Evolutionary conservation across 2,797 vertebrate genomes (phyloP), one percentile per base, ranked within the genome.

Genomic region (Gymnothorax javanicus): DNA sequence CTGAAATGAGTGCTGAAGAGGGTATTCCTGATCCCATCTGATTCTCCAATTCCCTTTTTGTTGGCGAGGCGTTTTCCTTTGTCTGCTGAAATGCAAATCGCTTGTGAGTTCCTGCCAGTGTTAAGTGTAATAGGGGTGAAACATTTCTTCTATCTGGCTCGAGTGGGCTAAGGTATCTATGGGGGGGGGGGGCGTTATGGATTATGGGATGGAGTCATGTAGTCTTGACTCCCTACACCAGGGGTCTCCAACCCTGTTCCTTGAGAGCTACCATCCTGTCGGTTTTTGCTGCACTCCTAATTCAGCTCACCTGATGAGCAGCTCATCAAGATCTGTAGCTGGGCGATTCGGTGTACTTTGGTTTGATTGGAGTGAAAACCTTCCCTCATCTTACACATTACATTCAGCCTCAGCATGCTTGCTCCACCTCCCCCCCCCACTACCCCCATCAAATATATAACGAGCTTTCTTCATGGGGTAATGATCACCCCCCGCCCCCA

Each of bases 101-200:
- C n/a, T 58, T 84, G 13, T 33, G 25, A 20, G 60, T 86, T 86
- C 82, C 75, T 69, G 85, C 85, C 82, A 79, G 67, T 57, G 54
- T 20, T 15, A 50, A 13, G 73, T 75, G 73, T 17, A 17, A 50
- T 12, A 12, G 33, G 13, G 33, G 43, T 50, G 33, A 7, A 75
- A 4, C 11, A 11, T 43, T 50, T 75, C 73, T 17, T 43, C 73
- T 43, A 50, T 75, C 73, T 2, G 4, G 73, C 73, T 75, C 50
- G 73, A 50, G 33, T 23, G 33, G 73, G 73, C 73, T 5, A 25
- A 43, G 73, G 7, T 75, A 17, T 75, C 73, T 27, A 43, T 75
- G 73, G 73, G 73, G 33, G 15, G 69, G 69, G 69, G 69, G 69
- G 69, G 11, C 27, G 33, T 75, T 27, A 75, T 75, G 13, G 73